Base-by-base conservation (phyloP, 2,888 invertebrate genomes). In the Drosophila greeni region DNA sequence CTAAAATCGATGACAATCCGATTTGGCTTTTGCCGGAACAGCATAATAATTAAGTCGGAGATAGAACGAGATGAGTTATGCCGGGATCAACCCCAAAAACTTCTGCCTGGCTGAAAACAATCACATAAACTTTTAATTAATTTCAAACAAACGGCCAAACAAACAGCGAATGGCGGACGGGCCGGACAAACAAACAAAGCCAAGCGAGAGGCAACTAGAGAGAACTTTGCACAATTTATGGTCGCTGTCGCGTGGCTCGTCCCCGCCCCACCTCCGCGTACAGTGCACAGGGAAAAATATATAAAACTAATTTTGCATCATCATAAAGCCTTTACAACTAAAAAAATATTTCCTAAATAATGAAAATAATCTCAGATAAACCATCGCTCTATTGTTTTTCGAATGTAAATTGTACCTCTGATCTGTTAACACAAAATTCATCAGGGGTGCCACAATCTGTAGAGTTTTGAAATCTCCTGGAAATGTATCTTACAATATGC, bases 91-190 rank as follows among this genome's bases (percentile, higher is more conserved):
- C 48, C 61, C 51, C 6, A 39, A 37, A 61, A 61, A 72, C 69
- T 76, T 71, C 52, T 51, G 57, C 56, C 43, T 23, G 20, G 20
- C 61, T 58, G 62, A 53, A 75, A 75, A 84, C 84, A 81, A 79
- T 76, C 79, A 76, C 68, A 75, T 74, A 82, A 81, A 82, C 65
- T 82, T 84, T 82, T 82, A 75, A 82, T 84, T 82, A 82, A 82
- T 79, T 81, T 84, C 72, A 79, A 82, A 82, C 84, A 76, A 71
- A 62, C 70, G 62, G 66, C 47, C 66, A 71, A 66, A 43, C 39
- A 67, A 68, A 70, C 71, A 65, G 43, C 20, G 31, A 48, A 42
- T 16, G 6, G 48, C 20, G 33, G 43, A 31, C 52, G 52, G 59
- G 52, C 59, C 49, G 36, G 51, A 48, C 55, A 66, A 66, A 48